Base-by-base conservation (phyloP, 2,113 vertebrate genomes). In the Salvator merianae region DNA sequence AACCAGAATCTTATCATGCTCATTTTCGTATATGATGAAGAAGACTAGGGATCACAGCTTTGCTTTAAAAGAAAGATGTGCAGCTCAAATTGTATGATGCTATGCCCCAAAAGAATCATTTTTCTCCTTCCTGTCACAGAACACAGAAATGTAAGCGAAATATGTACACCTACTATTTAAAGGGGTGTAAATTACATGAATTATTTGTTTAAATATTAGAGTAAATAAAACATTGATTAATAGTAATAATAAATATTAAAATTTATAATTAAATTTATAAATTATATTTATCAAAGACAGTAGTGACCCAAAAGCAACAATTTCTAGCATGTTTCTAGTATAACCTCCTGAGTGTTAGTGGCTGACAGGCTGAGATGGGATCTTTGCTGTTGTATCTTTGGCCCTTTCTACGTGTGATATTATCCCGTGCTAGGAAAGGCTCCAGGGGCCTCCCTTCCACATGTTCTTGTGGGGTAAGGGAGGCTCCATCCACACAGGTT, bases 51-150 rank as follows among this genome's bases (percentile, higher is more conserved):
- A 87, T 81, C 47, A 66, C 69, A n/a, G n/a, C n/a, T 1, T 0
- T 75, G 77, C 71, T 18, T 32, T 85, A 87, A 69, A 85, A 71
- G 47, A 70, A 82, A 77, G 53, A 74, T 75, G 79, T 55, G 76
- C 22, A 71, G 65, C 62, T 76, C 77, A 82, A 74, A 84, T 89
- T 80, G 79, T 53, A 0, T n/a, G 50, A 26, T 1, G 71, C 73
- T 79, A 78, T 79, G 81, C 84, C 88, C 18, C 87, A 88, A 82
- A 77, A 9, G 70, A 66, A 34, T 1, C 43, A 22, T 38, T 32
- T 2, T 82, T 87, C 43, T 26, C 68, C 53, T 18, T 5, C 53
- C 73, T 2, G 13, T n/a, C 86, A 63, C 86, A 40, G n/a, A n/a
- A n/a, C n/a, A 74, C 62, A 72, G 71, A 77, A 88, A 78, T 16